A percentile compares a stretch with the other conserved stretches of the same genome.
These are phyloP conservation scores for Macroteleia sp. DNA, from an alignment of 2,888 invertebrate genomes.

Conservation along the genomic window DNA sequence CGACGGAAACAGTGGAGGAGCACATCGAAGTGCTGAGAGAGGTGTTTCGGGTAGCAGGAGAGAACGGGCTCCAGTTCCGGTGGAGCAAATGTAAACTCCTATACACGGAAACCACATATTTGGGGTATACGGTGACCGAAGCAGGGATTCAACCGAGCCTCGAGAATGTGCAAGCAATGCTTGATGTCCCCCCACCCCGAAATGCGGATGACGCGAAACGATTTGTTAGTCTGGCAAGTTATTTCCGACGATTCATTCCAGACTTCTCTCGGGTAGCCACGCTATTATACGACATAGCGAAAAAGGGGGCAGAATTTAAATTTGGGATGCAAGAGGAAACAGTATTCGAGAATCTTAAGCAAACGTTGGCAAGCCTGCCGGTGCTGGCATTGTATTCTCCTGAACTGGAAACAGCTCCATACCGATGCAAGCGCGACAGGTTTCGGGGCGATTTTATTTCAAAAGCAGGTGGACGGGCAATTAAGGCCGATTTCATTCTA, in stretches of 20 bases:
- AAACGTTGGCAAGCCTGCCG: constrained; percentile 59
- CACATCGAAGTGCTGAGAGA: not conserved
- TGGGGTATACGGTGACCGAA: constrained; percentile 3
- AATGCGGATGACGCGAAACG: constrained; percentile 7
- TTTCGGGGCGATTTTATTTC: constrained; percentile 41
- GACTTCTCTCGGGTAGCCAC: not conserved
- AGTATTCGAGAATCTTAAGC: constrained; percentile 66
- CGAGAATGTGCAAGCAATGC: constrained; percentile 9
- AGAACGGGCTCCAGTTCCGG: constrained; percentile 6
- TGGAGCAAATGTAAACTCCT: constrained; percentile 4
- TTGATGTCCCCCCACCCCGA: constrained; percentile 3
- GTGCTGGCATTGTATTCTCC: constrained; percentile 72
- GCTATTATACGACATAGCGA: not conserved
- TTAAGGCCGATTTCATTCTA: constrained; percentile 8
- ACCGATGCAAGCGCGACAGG: not conserved
- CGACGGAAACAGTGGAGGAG: not conserved
- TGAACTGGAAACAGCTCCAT: constrained; percentile 4
- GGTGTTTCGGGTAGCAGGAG: not conserved
- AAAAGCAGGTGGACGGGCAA: constrained; percentile 1
- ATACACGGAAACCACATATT: constrained; percentile 5
- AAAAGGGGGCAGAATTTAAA: constrained; percentile 54
- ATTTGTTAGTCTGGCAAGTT: not conserved
- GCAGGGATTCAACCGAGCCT: not conserved
- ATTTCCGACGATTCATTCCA: not conserved
- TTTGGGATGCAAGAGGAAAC: constrained; percentile 65